These are phyloP conservation scores for Catharus bicknelli DNA, from an alignment of 2,113 vertebrate species.

Conservation along the genomic window DNA sequence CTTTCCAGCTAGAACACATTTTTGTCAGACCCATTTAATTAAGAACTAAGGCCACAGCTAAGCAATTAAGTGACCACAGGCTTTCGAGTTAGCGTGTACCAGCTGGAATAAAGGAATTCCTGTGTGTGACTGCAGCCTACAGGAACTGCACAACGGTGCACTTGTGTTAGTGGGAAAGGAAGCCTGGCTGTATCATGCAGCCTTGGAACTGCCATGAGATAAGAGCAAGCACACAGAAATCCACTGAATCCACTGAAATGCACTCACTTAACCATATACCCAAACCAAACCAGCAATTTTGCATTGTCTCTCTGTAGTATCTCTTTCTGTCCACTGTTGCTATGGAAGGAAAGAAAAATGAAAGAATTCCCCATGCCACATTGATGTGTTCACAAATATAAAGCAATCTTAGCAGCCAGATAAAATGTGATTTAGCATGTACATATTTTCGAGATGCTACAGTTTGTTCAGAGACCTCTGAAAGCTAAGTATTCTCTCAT, in stretches of 20 bases:
- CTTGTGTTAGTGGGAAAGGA: not conserved
- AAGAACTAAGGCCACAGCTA: not conserved
- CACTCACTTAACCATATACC: not conserved
- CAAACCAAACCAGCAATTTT: not conserved
- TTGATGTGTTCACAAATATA: not conserved
- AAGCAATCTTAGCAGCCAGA: not conserved
- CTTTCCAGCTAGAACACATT: not conserved
- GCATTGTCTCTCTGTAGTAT: not conserved
- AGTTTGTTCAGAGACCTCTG: not conserved
- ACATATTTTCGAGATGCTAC: not conserved
- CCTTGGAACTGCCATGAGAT: not conserved
- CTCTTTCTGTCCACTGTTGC: not conserved
- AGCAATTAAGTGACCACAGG: not conserved
- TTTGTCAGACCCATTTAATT: not conserved
- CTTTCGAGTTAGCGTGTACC: not conserved
- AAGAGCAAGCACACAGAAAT: not conserved
- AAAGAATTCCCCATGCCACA: not conserved
- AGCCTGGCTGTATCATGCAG: not conserved
- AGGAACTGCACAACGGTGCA: not conserved
- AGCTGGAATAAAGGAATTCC: not conserved
- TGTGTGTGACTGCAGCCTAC: not conserved
- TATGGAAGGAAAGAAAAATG: not conserved
- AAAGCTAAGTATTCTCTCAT: slow-evolving; percentile 11
- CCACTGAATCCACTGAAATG: not conserved
- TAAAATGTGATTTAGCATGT: not conserved